Percentiles rank a stretch among this genome's conserved stretches.
Evolutionary conservation across 1,140 invertebrate species (phyloP).

Genomic region (Cyclina sinensis): DNA sequence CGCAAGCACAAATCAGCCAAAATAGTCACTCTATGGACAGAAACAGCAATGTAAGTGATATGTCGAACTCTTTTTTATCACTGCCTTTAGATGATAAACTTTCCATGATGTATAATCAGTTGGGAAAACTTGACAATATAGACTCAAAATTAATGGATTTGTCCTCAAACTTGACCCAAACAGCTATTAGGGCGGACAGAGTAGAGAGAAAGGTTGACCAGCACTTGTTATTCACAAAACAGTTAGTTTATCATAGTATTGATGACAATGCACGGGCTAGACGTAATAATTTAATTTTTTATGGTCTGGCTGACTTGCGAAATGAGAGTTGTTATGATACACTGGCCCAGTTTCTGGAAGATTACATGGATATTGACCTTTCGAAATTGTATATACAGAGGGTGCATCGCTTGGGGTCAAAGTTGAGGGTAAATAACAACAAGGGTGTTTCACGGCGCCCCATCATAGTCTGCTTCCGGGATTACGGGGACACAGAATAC

Average conservation of each 20-base stretch:
- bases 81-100: not conserved
- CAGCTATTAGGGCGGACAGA: not conserved
- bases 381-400: conserved; percentile 8
- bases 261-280: not conserved
- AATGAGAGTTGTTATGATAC: not conserved
- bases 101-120: not conserved
- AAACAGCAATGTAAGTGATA: too few species aligned
- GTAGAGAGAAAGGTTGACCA: not conserved
- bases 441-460: not conserved
- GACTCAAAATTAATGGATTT: not conserved
- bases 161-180: not conserved
- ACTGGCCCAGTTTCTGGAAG: not conserved
- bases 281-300: conserved; percentile 4
- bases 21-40: too few species aligned
- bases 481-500: conserved; percentile 12
- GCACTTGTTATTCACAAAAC: not conserved
- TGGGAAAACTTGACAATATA: not conserved
- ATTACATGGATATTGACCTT: too few species aligned
- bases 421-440: not conserved
- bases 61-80: too few species aligned
- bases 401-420: not conserved
- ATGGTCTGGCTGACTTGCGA: not conserved
- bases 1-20: too few species aligned
- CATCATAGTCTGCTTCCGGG: not conserved
- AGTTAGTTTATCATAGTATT: not conserved